Evolutionary conservation across 2,113 vertebrate species (phyloP), one percentile per base, ranked within the genome.

Genomic region (Antennarius striatus): DNA sequence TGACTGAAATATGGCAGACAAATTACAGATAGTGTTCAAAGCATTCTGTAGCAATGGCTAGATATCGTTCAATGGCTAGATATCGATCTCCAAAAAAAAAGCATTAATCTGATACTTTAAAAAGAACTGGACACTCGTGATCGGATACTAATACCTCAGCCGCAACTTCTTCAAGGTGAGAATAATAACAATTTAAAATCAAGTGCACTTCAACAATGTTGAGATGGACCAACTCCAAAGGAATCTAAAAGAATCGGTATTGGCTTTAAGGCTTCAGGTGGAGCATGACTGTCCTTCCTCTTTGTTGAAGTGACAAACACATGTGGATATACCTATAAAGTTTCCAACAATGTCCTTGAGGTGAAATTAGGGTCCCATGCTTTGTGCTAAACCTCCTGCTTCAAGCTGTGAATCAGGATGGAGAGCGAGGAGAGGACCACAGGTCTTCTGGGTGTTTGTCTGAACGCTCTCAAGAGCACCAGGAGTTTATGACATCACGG

Each of bases 211-310:
- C 80, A 87, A 85, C 78, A 73, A 81, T 75, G 79, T 89, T 75
- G 68, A 48, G 49, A 75, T 84, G 85, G 78, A 75, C 79, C 63
- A 6, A 48, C 61, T 80, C 69, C 77, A 82, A 87, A 89, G 88
- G 82, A 82, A 62, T 73, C 67, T 76, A 4, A 58, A 81, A 80
- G 57, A 80, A 57, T 80, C 78, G 0, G 69, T 88, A 59, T 71
- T 76, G 62, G 55, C 86, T 85, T 85, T 93, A 93, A 93, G 92
- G 92, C 91, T 91, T 93, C 61, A 81, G 90, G 91, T 92, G 87
- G 85, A 82, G 79, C 86, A 10, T 14, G 14, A n/a, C 32, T 36
- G 32, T 7, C 3, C 32, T 36, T 36, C 32, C 32, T 36, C 3
- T 36, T 36, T 36, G 32, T 36, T 36, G 32, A 36, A 36, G 4